Percentiles rank a stretch among this genome's conserved stretches.
phyloP scores from a whole-genome alignment of 2,113 vertebrate species.

The Grantiella picta region DNA sequence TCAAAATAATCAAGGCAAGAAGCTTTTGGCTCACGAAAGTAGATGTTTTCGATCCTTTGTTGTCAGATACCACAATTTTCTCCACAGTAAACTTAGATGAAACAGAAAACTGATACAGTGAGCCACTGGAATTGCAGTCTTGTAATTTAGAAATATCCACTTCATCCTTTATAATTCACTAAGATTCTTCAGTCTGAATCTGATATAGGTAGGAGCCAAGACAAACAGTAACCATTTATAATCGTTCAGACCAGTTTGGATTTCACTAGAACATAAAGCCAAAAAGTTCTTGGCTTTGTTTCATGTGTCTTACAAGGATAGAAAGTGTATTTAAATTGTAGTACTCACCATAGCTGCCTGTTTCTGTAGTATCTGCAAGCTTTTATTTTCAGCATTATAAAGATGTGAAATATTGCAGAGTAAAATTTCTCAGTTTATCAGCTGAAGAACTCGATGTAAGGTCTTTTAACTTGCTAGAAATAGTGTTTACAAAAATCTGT shows the following conservation, averaged over 20 bases:
- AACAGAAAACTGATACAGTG: constrained; percentile 75
- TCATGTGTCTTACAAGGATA: constrained; percentile 67
- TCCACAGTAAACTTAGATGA: constrained; percentile 70
- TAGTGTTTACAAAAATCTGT: neutral
- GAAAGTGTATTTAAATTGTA: constrained; percentile 70
- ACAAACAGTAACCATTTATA: constrained; percentile 78
- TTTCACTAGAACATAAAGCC: constrained; percentile 78
- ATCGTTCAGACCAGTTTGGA: constrained; percentile 69
- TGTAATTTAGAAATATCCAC: constrained; percentile 81
- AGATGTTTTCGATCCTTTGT: constrained; percentile 65
- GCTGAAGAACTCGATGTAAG: constrained; percentile 24
- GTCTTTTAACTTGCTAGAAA: neutral
- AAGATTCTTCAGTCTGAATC: constrained; percentile 78
- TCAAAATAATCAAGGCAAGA: constrained; percentile 70
- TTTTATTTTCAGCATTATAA: constrained; percentile 57
- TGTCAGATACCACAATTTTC: constrained; percentile 69
- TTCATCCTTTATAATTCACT: constrained; percentile 79
- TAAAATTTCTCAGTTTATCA: constrained; percentile 53
- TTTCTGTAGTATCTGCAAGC: constrained; percentile 69
- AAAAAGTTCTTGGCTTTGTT: constrained; percentile 75
- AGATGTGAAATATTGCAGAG: constrained; percentile 42
- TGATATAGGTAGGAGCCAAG: constrained; percentile 82
- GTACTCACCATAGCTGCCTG: constrained; percentile 53
- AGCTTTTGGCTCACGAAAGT: constrained; percentile 49
- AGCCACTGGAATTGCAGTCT: constrained; percentile 76